Evolutionary conservation across 2,888 invertebrate species (phyloP).

Genomic region (Cosmia trapezina): DNA sequence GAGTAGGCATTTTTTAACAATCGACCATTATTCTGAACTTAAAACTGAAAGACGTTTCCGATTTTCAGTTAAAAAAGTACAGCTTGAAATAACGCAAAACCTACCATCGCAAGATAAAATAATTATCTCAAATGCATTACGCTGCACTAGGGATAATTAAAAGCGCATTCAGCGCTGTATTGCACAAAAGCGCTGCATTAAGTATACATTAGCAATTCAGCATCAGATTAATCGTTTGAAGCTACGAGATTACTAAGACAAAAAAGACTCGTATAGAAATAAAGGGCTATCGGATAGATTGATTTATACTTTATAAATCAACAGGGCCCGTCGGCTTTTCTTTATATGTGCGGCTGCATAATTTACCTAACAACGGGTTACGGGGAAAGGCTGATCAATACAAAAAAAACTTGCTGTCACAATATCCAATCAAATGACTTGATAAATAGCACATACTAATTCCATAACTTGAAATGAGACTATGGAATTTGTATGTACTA

Average conservation of each 20-base stretch:
- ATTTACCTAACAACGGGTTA: background rate
- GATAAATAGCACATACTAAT: no score
- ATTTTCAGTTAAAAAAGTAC: no score
- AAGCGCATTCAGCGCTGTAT: slow-evolving; percentile 12
- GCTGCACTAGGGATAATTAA: slow-evolving; percentile 4
- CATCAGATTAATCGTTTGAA: slow-evolving; percentile 14
- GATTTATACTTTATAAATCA: slow-evolving; percentile 13
- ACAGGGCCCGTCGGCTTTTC: slow-evolving; percentile 39
- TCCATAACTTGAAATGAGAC: background rate
- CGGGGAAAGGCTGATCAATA: background rate
- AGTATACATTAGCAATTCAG: slow-evolving; percentile 19
- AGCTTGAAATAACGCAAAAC: background rate
- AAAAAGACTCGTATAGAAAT: slow-evolving; percentile 2
- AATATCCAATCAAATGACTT: background rate
- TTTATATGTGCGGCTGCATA: background rate
- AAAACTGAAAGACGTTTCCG: background rate
- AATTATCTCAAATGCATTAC: slow-evolving; percentile 21
- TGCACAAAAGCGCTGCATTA: background rate
- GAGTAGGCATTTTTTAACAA: background rate
- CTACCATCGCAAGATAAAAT: background rate
- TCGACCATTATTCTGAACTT: background rate
- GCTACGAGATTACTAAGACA: background rate
- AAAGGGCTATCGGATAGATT: slow-evolving; percentile 1
- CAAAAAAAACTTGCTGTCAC: background rate
- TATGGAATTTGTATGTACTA: background rate